phyloP scores from a whole-genome alignment of 2,113 vertebrate species.

The Engraulis encrasicolus region DNA sequence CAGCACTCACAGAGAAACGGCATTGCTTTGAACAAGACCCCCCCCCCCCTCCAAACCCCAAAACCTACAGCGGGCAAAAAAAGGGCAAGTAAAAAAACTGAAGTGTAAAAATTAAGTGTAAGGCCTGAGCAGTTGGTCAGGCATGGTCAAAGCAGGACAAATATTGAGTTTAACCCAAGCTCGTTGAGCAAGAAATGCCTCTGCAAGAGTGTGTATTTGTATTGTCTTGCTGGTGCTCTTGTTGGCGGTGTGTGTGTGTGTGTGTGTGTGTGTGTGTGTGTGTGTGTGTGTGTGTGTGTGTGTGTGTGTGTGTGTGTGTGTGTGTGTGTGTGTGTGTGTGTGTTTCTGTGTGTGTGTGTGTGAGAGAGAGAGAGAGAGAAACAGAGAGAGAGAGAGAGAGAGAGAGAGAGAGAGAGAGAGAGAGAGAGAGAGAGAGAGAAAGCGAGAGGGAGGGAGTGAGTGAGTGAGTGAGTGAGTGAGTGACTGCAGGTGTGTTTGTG shows the following conservation, averaged over 20 bases:
- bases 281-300: neutral
- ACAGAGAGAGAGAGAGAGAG: too few species aligned
- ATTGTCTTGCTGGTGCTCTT: neutral
- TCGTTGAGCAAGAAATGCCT: neutral
- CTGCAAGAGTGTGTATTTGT: neutral
- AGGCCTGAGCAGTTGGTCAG: neutral
- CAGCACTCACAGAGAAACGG: neutral
- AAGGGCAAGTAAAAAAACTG: neutral
- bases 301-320: neutral
- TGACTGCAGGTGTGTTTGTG: neutral
- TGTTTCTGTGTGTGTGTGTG: conserved; percentile 52
- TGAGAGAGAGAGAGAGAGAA: conserved; percentile 1
- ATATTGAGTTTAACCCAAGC: neutral
- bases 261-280: neutral
- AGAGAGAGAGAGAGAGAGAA: too few species aligned
- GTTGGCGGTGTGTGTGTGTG: neutral
- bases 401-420: too few species aligned
- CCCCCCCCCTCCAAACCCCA: neutral
- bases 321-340: conserved; percentile 23
- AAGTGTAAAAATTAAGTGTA: too few species aligned
- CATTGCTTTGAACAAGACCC: neutral
- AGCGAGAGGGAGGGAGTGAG: too few species aligned
- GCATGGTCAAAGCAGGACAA: neutral
- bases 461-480: conserved; percentile 7
- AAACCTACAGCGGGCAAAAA: neutral